Evolutionary conservation across 2,113 vertebrate genomes (phyloP), one percentile per base, ranked within the genome.

Genomic region (Mystacornis crossleyi): DNA sequence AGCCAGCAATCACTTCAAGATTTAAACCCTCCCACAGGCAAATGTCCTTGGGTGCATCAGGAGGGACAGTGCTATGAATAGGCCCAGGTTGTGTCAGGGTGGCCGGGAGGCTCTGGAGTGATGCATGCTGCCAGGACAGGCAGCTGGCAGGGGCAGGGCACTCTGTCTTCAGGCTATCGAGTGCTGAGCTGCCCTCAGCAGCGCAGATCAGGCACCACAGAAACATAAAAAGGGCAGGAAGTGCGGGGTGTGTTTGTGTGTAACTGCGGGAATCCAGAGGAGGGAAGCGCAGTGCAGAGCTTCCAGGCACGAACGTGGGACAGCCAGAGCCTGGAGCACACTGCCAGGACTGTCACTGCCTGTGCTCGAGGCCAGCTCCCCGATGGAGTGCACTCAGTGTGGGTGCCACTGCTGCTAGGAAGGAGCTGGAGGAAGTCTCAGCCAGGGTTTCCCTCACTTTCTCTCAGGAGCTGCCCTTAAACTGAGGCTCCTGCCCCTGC

Each of bases 11-110:
- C 51, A 48, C 36, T 65, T 73, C 1, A 9, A 67, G 54, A 64
- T 89, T 86, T 75, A 95, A 94, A 94, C 38, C 17, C 40, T 67
- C 33, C 42, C 0, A 1, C 5, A 25, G 51, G 38, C 72, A 69
- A 57, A 85, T 10, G 73, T 40, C 81, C 88, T 92, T 89, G 81
- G 54, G 45, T 58, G 62, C 51, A 31, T 38, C 43, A 43, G 40
- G 43, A 74, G 81, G 75, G 40, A 84, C 57, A 65, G 66, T 16
- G 86, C 91, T 83, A 85, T 86, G 78, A 89, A 87, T 14, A 96
- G 54, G 51, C 29, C 36, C 43, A 47, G 0, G 7, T 24, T 29
- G 77, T 83, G 72, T 23, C 40, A 28, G 51, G 43, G 60, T 2
- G 5, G 67, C 50, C 79, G 47, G 82, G 34, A 66, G 73, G 61